phyloP scores from a whole-genome alignment of 1,140 invertebrate genomes.

The Cardiocondyla obscurior region DNA sequence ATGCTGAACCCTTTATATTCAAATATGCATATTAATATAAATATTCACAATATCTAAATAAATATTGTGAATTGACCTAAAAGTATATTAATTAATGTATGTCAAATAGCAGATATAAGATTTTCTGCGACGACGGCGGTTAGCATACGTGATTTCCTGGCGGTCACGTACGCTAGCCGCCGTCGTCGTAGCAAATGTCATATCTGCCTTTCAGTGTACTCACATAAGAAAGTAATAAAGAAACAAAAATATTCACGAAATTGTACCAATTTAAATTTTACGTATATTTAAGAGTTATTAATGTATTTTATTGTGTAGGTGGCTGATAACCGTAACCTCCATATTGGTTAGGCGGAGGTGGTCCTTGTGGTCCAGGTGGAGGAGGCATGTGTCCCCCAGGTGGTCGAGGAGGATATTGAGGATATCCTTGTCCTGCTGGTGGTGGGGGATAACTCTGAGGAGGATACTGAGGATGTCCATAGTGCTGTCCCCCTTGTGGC shows the following conservation, averaged over 20 bases:
- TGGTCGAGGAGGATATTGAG: conserved; percentile 81
- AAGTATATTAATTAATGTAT: no score
- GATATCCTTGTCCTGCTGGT: conserved; percentile 80
- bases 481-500: conserved; percentile 81
- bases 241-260: conserved; percentile 12
- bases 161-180: no score
- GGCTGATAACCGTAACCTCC: conserved; percentile 84
- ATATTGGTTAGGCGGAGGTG: conserved; percentile 83
- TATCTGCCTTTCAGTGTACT: not conserved
- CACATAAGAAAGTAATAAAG: not conserved
- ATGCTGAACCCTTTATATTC: not conserved
- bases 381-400: conserved; percentile 82
- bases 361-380: conserved; percentile 82
- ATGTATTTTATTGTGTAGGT: conserved; percentile 79
- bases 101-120: no score
- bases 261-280: conserved; percentile 20
- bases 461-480: conserved; percentile 82
- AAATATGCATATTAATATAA: not conserved
- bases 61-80: conserved; percentile 10
- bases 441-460: conserved; percentile 82
- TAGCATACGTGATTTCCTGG: no score
- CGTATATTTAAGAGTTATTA: conserved; percentile 45
- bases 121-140: no score
- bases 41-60: not conserved
- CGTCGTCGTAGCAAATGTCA: no score